These are phyloP conservation scores for Spheniscus mendiculus DNA, from an alignment of 2,113 vertebrate genomes.

Conservation along the genomic window DNA sequence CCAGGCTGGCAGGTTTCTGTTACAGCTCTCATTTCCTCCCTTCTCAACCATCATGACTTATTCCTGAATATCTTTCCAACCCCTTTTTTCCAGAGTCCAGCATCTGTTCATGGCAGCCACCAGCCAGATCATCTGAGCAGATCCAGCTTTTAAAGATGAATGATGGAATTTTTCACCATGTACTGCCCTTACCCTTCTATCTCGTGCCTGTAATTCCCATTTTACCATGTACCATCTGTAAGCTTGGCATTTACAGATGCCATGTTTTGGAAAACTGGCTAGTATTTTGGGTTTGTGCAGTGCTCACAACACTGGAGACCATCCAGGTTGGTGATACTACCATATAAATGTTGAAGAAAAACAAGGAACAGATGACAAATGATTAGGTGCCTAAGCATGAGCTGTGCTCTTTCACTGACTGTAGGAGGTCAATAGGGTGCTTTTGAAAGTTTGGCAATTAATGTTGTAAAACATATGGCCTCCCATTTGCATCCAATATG, in stretches of 20 bases:
- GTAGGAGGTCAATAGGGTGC: neutral
- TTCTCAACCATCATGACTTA: neutral
- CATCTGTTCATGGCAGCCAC: neutral
- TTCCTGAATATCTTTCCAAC: neutral
- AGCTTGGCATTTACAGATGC: conserved; percentile 23
- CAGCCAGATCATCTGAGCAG: neutral
- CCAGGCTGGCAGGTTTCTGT: neutral
- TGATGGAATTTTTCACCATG: neutral
- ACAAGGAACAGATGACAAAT: conserved; percentile 17
- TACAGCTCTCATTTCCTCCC: neutral
- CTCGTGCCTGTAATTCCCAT: neutral
- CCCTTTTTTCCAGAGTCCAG: neutral
- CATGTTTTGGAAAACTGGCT: neutral
- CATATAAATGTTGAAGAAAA: neutral
- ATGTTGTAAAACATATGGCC: conserved; percentile 29
- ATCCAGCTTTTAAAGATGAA: neutral
- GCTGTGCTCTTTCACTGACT: neutral
- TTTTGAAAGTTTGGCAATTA: conserved; percentile 24
- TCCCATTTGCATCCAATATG: conserved; percentile 34
- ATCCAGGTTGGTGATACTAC: conserved; percentile 10
- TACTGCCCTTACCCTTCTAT: neutral
- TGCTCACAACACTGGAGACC: conserved; percentile 7
- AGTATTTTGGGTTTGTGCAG: neutral
- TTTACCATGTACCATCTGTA: neutral
- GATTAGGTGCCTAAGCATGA: conserved; percentile 1